Percentiles rank a stretch among this genome's conserved stretches.
Evolutionary conservation across 2,888 invertebrate genomes (phyloP).

Genomic region (Hirtodrosophila trivittata): DNA sequence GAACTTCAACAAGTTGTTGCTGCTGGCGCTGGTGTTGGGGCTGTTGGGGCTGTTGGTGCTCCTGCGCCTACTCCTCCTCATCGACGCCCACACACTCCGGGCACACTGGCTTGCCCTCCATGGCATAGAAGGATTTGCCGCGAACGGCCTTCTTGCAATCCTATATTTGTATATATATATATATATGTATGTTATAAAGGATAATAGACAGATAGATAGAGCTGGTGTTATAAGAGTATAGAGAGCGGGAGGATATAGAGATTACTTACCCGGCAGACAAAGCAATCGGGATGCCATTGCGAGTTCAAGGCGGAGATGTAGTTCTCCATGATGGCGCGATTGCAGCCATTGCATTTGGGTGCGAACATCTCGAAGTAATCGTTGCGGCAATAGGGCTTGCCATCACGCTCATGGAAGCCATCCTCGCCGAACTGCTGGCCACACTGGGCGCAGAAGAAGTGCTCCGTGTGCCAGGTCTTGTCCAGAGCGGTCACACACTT

Average conservation of each 20-base stretch:
- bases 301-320: slow-evolving; percentile 98
- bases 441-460: slow-evolving; percentile 99
- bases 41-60: slow-evolving; percentile 15
- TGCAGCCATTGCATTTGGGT: slow-evolving; percentile 98
- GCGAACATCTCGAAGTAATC: slow-evolving; percentile 99
- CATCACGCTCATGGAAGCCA: slow-evolving; percentile 98
- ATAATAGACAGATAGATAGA: slow-evolving; percentile 65
- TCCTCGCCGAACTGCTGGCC: slow-evolving; percentile 98
- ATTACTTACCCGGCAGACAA: slow-evolving; percentile 97
- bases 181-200: slow-evolving; percentile 18
- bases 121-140: slow-evolving; percentile 98
- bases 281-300: slow-evolving; percentile 99
- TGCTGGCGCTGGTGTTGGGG: slow-evolving; percentile 7
- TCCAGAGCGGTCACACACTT: slow-evolving; percentile 99
- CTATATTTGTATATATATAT: slow-evolving; percentile 84
- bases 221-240: slow-evolving; percentile 1
- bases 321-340: slow-evolving; percentile 97
- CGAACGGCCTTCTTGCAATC: slow-evolving; percentile 97
- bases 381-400: slow-evolving; percentile 97
- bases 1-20: slow-evolving; percentile 61
- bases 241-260: background rate
- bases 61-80: slow-evolving; percentile 87
- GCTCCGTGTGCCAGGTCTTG: slow-evolving; percentile 99
- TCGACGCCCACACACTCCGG: slow-evolving; percentile 96
- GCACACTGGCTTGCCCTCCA: slow-evolving; percentile 98